Percentiles rank a stretch among this genome's conserved stretches.
phyloP scores from a whole-genome alignment of 2,113 vertebrate genomes.

The Promerops cafer region DNA sequence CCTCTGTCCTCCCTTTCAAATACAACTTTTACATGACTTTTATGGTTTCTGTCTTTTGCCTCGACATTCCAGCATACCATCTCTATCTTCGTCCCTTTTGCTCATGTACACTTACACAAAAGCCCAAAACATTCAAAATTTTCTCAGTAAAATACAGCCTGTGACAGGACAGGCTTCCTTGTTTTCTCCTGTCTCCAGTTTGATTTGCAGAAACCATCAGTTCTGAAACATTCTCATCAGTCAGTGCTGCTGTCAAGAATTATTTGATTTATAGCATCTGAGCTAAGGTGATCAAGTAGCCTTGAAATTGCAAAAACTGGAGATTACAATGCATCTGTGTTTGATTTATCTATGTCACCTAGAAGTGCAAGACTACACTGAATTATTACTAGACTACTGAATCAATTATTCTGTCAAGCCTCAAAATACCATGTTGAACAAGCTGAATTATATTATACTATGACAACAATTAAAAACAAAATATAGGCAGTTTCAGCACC shows the following conservation, averaged over 20 bases:
- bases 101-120: not conserved
- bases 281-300: not conserved
- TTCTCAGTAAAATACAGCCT: not conserved
- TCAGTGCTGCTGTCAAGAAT: not conserved
- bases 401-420: not conserved
- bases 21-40: not conserved
- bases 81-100: not conserved
- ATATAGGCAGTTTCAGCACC: not conserved
- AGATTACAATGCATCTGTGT: not conserved
- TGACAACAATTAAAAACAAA: conserved; percentile 30
- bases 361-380: not conserved
- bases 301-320: conserved; percentile 2
- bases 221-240: not conserved
- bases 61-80: not conserved
- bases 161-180: not conserved
- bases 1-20: not conserved
- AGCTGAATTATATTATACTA: conserved; percentile 2
- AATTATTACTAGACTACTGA: not conserved
- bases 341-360: not conserved
- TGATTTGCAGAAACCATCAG: not conserved
- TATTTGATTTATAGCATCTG: not conserved
- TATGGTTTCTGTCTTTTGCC: not conserved
- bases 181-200: not conserved
- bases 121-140: not conserved
- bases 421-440: not conserved